Evolutionary conservation across 2,888 invertebrate genomes (phyloP).

Genomic region (Mystacides longicornis): DNA sequence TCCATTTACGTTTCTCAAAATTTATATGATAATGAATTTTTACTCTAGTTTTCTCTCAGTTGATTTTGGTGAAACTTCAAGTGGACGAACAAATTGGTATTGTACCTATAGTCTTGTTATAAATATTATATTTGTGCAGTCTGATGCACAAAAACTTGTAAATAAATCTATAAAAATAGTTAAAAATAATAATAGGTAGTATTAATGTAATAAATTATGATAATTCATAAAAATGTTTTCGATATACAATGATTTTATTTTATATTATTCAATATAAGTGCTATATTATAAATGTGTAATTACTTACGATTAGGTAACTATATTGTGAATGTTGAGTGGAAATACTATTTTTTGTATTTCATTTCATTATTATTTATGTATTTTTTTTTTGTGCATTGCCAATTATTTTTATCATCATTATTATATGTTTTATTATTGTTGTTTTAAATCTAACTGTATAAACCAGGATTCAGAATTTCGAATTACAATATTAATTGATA

Average conservation of each 20-base stretch:
- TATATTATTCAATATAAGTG: constrained; percentile 16
- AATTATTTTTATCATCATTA: constrained; percentile 8
- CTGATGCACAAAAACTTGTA: constrained; percentile 13
- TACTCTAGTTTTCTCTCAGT: not conserved
- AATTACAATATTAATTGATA: too few relatives aligned
- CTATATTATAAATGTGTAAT: constrained; percentile 18
- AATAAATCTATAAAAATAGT: constrained; percentile 17
- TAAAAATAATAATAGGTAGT: constrained; percentile 9
- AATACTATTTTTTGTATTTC: constrained; percentile 9
- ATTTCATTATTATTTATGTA: constrained; percentile 19
- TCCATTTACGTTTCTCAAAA: too few relatives aligned
- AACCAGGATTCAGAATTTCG: too few relatives aligned
- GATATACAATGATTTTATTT: constrained; percentile 10
- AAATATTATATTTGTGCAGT: constrained; percentile 10
- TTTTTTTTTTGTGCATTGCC: constrained; percentile 23
- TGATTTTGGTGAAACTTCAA: not conserved
- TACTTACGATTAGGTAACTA: too few relatives aligned
- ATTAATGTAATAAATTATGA: too few relatives aligned
- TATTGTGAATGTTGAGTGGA: not conserved
- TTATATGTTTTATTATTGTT: too few relatives aligned
- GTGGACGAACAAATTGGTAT: constrained; percentile 1
- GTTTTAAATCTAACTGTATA: too few relatives aligned
- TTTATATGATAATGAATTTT: too few relatives aligned
- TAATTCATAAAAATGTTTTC: not conserved
- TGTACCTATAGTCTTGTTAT: constrained; percentile 5